Evolutionary conservation across 2,113 vertebrate species (phyloP).

Genomic region (Hippocampus guttulatus): DNA sequence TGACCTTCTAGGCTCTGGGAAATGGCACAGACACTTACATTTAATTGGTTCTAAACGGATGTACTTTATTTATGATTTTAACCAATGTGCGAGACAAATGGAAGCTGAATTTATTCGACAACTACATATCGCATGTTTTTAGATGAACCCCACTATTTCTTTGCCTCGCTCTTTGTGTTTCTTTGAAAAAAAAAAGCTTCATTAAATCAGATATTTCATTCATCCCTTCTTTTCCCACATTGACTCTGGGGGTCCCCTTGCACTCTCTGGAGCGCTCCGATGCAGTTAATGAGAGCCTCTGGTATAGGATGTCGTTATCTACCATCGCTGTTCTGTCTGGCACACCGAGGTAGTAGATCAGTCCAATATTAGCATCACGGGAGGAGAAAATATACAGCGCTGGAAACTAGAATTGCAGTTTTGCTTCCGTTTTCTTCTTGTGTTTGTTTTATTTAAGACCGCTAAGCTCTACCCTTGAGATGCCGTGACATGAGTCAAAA

Average conservation of each 20-base stretch:
- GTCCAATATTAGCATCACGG: conserved; percentile 9
- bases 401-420: no score
- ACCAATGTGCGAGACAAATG: background rate
- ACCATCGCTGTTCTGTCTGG: conserved; percentile 48
- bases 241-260: conserved; percentile 5
- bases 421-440: background rate
- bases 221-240: conserved; percentile 23
- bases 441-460: background rate
- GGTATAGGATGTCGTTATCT: conserved; percentile 66
- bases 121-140: background rate
- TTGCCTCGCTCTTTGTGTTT: background rate
- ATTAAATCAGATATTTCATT: conserved; percentile 27
- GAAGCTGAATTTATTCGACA: background rate
- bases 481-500: background rate
- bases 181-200: background rate
- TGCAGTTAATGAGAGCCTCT: conserved; percentile 67
- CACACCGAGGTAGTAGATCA: conserved; percentile 51
- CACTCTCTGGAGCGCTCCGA: conserved; percentile 48
- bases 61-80: background rate
- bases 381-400: background rate
- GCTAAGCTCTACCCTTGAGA: no score
- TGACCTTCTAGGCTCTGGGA: background rate
- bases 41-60: background rate
- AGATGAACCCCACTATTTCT: background rate
- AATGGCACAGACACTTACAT: background rate